Base-by-base conservation (phyloP, 2,888 invertebrate species). In the Actias luna region DNA sequence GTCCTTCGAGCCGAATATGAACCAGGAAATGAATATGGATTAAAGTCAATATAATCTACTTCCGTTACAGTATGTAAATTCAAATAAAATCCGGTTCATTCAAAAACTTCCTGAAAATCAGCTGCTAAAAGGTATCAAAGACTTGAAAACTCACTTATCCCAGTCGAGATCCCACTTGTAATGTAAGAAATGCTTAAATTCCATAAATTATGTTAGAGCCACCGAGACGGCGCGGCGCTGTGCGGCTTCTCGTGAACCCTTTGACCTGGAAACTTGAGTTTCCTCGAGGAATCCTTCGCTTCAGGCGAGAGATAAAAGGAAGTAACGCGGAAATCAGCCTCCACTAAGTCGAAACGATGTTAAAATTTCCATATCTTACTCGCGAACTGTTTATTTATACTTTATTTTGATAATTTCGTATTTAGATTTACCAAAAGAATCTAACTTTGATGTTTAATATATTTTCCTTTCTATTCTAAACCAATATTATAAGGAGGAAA, bases 261-360 rank as follows among this genome's bases (percentile, higher is more conserved):
- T 67, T 70, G 64, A 64, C 67, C 58, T 18, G 50, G 59, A 59
- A 63, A 65, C 59, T 61, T 27, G 33, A 55, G 52, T 59, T 59
- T 52, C 36, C 25, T 57, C 12, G 33, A 61, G 63, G 63, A 65
- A 62, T 52, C 63, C 67, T 65, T 67, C 62, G 59, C 64, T 64
- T 35, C 58, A 8, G 58, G 59, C 61, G 33, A 63, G 50, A 68
- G 58, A 66, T 64, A 62, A 70, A 69, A 65, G 60, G 63, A 50
- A 12, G 52, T 58, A 36, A 31, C 42, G 59, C 63, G 36, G 39
- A 52, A 66, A 65, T 62, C 42, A 60, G 57, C 33, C 52, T 60
- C n/a, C n/a, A n/a, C 46, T 55, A 61, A 66, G 59, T 50, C 39
- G 27, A 35, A 25, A 46, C 58, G 29, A 29, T 62, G 29, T 59